Evolutionary conservation across 2,113 vertebrate genomes (phyloP), one percentile per base, ranked within the genome.

Genomic region (Zosterops hypoxanthus): DNA sequence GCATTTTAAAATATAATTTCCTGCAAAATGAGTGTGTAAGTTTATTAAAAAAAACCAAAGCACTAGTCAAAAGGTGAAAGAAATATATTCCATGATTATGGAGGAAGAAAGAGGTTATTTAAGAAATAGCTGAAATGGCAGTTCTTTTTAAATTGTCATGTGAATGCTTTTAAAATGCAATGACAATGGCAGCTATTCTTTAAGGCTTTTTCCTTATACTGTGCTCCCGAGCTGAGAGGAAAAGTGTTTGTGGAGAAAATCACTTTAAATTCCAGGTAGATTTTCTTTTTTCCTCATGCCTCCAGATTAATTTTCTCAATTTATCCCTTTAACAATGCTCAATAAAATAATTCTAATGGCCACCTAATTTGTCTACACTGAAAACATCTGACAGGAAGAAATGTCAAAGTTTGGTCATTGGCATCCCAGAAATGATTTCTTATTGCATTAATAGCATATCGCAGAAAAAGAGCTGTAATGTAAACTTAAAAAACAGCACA

Each of bases 41-140:
- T 97, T 98, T 98, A 98, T 97, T 98, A 53, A 96, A 97, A 77
- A 98, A 94, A 82, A 8, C 16, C 77, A 59, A 97, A 97, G 95
- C 81, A 60, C 92, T 92, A 83, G 79, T 97, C 97, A 97, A 95
- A 98, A 97, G 94, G 96, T 97, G 95, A 98, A 97, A 95, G 95
- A 97, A 98, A 97, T 97, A 97, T 84, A 97, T 96, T 97, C 93
- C 86, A 87, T 95, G 94, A 97, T 95, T 96, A 97, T 95, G 88
- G 92, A 95, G 95, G 96, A 97, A 94, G 78, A 96, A 97, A 92
- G 78, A 97, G 85, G 94, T 97, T 97, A 96, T 98, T 97, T 96
- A 97, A 98, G 95, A 97, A 98, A 96, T 56, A 91, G 96, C 96
- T 98, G 96, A 98, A 98, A 95, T 92, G 75, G 96, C 95, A 97